Evolutionary conservation across 2,113 vertebrate species (phyloP).

Genomic region (Sclerurus mexicanus): DNA sequence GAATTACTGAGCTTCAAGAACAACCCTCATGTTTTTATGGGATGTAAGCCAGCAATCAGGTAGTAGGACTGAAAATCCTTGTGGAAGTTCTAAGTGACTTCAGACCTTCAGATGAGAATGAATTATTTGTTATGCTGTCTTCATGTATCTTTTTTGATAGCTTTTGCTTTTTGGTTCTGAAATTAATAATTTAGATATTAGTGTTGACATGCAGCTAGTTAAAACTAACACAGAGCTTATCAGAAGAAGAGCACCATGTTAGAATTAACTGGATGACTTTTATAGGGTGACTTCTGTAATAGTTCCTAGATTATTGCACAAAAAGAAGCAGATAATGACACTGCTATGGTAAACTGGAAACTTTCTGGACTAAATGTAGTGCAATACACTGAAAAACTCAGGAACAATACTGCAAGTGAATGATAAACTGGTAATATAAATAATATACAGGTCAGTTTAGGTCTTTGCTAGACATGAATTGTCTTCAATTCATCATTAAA

Average conservation of each 20-base stretch:
- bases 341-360: constrained; percentile 20
- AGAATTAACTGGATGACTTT: not conserved
- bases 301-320: not conserved
- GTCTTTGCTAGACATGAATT: not conserved
- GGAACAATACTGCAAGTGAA: constrained; percentile 13
- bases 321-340: constrained; percentile 9
- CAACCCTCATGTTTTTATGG: not conserved
- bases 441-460: not conserved
- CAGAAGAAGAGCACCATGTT: not conserved
- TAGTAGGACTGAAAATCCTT: not conserved
- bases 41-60: not conserved
- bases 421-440: constrained; percentile 3
- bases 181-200: not conserved
- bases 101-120: not conserved
- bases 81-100: not conserved
- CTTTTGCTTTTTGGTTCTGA: not conserved
- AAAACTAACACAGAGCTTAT: not conserved
- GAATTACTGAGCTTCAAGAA: not conserved
- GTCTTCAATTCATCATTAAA: not conserved
- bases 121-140: not conserved
- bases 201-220: not conserved
- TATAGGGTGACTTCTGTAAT: not conserved
- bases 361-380: not conserved
- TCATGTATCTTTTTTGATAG: not conserved
- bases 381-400: not conserved